Conservation (phyloP, 2,888 invertebrate genomes). For the Spodoptera exigua region DNA sequence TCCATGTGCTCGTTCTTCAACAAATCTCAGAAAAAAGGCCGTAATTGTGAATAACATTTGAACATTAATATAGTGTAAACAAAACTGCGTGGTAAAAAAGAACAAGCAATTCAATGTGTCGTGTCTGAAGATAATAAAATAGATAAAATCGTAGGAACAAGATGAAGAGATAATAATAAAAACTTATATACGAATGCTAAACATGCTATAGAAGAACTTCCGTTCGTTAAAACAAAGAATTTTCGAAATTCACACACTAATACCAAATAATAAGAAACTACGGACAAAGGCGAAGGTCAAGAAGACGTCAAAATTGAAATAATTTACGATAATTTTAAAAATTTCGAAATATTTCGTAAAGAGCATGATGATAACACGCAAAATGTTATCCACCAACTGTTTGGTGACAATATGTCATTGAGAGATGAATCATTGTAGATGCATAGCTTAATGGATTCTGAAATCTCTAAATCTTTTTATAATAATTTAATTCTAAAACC, state of each 20-base stretch:
- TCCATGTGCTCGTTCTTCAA: too few relatives aligned
- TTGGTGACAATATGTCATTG: slow-evolving; percentile 35
- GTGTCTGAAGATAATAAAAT: slow-evolving; percentile 31
- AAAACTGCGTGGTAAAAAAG: neutral
- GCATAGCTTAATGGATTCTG: neutral
- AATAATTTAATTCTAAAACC: too few relatives aligned
- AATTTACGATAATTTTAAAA: slow-evolving; percentile 15
- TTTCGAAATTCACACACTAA: slow-evolving; percentile 47
- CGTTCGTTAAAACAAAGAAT: slow-evolving; percentile 51
- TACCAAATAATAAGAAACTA: slow-evolving; percentile 36
- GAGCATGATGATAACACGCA: slow-evolving; percentile 3
- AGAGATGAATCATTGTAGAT: slow-evolving; percentile 10
- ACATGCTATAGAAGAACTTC: slow-evolving; percentile 44
- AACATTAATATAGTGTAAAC: neutral
- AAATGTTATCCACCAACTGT: slow-evolving; percentile 14
- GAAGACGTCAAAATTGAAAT: slow-evolving; percentile 19
- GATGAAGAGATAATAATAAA: slow-evolving; percentile 40
- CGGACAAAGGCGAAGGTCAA: slow-evolving; percentile 34
- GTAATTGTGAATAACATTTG: too few relatives aligned
- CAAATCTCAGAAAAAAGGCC: too few relatives aligned
- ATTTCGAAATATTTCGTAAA: slow-evolving; percentile 18
- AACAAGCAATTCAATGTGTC: slow-evolving; percentile 44
- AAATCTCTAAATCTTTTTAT: slow-evolving; percentile 7
- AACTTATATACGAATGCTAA: slow-evolving; percentile 14
- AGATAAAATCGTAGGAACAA: slow-evolving; percentile 48